These are phyloP conservation scores for Patella vulgata DNA, from an alignment of 1,140 invertebrate genomes.

Conservation along the genomic window DNA sequence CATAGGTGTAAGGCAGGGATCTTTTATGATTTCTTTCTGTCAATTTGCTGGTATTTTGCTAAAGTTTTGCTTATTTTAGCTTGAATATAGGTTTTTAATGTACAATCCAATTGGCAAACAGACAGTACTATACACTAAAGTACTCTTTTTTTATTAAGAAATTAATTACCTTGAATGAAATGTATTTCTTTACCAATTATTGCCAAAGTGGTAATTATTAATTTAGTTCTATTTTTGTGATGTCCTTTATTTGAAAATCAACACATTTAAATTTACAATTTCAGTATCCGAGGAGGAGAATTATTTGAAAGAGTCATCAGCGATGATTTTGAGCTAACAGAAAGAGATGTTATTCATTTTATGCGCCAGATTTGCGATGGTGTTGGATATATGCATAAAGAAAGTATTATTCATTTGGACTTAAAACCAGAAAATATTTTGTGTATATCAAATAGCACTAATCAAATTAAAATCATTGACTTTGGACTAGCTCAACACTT, in stretches of 20 bases:
- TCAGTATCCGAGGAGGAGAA: conserved; percentile 89
- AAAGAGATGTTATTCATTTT: conserved; percentile 90
- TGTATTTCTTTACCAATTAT: no score
- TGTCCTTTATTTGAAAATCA: no score
- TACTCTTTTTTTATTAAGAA: no score
- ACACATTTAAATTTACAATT: no score
- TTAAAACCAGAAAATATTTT: conserved; percentile 95
- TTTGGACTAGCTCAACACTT: conserved; percentile 86
- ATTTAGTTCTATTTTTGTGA: no score
- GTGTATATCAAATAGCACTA: conserved; percentile 82
- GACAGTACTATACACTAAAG: not conserved
- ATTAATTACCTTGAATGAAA: no score
- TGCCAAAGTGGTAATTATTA: no score
- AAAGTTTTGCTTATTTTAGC: no score
- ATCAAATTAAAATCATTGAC: conserved; percentile 88
- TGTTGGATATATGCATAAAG: conserved; percentile 88
- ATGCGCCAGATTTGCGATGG: conserved; percentile 91
- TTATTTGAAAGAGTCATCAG: conserved; percentile 91
- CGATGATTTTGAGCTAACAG: conserved; percentile 91
- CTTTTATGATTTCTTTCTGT: not conserved
- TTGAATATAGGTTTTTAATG: no score
- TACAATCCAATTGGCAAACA: no score
- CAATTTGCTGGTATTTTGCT: no score
- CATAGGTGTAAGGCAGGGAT: not conserved
- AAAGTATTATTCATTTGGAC: conserved; percentile 88